Evolutionary conservation across 2,797 vertebrate genomes (phyloP).

Genomic region (Scolopax rusticola): DNA sequence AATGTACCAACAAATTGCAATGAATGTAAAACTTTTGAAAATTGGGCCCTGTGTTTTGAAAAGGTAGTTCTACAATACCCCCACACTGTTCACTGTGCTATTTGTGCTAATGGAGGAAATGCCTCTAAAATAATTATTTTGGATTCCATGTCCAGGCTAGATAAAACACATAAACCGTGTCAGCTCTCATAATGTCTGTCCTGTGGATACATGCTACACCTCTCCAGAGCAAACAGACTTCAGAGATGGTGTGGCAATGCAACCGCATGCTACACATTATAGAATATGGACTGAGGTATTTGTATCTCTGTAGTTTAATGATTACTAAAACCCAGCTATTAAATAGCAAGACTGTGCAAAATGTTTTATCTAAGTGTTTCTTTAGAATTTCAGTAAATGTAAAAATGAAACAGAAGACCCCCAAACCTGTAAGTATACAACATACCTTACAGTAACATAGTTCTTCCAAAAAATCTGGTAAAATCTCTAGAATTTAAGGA

Average conservation of each 20-base stretch:
- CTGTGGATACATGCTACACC: background rate
- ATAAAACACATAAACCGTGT: constrained; percentile 27
- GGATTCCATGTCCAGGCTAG: constrained; percentile 12
- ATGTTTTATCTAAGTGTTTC: constrained; percentile 35
- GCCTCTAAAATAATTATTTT: background rate
- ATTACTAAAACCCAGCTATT: constrained; percentile 20
- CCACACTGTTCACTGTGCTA: constrained; percentile 69
- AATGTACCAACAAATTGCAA: constrained; percentile 59
- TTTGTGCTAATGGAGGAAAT: constrained; percentile 46
- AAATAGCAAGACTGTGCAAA: constrained; percentile 37
- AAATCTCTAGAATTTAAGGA: constrained; percentile 1
- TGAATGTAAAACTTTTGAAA: constrained; percentile 68
- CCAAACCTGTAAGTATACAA: constrained; percentile 5
- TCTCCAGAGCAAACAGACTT: background rate
- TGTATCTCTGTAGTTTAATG: constrained; percentile 7
- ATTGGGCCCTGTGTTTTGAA: constrained; percentile 72
- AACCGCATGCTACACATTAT: background rate
- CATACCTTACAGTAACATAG: background rate
- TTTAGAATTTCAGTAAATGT: constrained; percentile 24
- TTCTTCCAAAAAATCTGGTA: background rate
- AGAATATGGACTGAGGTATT: constrained; percentile 40
- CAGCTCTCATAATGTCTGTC: background rate
- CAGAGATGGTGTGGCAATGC: background rate
- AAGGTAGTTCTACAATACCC: constrained; percentile 55
- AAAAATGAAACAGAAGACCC: constrained; percentile 16